Base-by-base conservation (phyloP, 2,113 vertebrate species). In the Elanoides forficatus region DNA sequence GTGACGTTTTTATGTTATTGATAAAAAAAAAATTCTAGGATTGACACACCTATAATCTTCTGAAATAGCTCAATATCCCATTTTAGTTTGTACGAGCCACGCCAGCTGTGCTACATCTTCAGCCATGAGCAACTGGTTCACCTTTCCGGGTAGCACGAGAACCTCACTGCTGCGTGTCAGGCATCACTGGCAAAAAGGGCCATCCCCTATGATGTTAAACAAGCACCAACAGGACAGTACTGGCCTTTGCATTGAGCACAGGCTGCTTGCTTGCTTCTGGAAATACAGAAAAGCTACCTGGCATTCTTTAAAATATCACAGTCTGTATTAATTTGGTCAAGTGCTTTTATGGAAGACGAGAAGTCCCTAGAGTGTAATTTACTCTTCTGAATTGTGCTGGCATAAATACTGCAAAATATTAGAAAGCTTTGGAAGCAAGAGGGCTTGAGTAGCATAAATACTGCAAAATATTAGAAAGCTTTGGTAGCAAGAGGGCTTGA, bases 161-260 rank as follows among this genome's bases (percentile, higher is more conserved):
- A 36, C 73, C 25, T 66, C 16, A 10, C 21, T 17, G 45, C 12
- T 58, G 63, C 30, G 34, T 66, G 34, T 36, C 83, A 36, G 55
- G n/a, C 27, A 2, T 27, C 1, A 1, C n/a, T 70, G 80, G 50
- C 45, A 66, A 58, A 70, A 74, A 66, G 34, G 30, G 26, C 7
- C 20, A 7, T 42, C 17, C 26, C 17, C 27, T 53, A 1, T 0
- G 10, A 48, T 8, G 17, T n/a, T 50, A 1, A 75, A 11, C 9
- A 20, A 13, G 30, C 68, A 36, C 50, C 67, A n/a, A 3, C 36
- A 29, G 42, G 36, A 34, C 65, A 82, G n/a, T 4, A 12, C 2
- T 18, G 19, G 32, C 68, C 52, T n/a, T 4, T 26, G 58, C n/a
- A n/a, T n/a, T 7, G 32, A 70, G 50, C 15, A 32, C 40, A 29